These are phyloP conservation scores for Albula goreensis DNA, from an alignment of 2,113 vertebrate species.

Conservation along the genomic window DNA sequence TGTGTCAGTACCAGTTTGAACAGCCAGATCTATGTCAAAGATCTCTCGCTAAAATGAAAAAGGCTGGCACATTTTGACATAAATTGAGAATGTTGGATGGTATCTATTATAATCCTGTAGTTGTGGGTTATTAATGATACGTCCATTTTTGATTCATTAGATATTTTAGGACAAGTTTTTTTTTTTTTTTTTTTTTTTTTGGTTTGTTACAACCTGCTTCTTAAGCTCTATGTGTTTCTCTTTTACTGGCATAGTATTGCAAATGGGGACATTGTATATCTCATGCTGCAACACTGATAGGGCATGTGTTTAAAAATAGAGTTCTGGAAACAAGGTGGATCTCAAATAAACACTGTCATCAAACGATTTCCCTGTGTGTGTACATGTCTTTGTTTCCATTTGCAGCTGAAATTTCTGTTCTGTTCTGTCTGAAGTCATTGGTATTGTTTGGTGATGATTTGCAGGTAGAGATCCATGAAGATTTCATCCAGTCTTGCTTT, in stretches of 20 bases:
- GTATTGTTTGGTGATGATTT: neutral
- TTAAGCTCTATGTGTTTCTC: neutral
- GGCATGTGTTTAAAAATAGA: too few species aligned
- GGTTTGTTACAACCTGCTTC: neutral
- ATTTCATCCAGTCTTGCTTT: constrained; percentile 98
- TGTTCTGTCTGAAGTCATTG: neutral
- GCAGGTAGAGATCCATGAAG: constrained; percentile 98
- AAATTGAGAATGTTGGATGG: neutral
- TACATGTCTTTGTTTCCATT: too few species aligned
- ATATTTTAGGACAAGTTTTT: neutral
- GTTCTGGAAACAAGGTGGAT: too few species aligned
- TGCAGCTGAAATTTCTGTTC: too few species aligned
- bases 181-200: too few species aligned
- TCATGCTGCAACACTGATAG: too few species aligned
- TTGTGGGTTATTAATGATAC: neutral
- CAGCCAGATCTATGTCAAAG: neutral
- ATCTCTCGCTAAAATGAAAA: neutral
- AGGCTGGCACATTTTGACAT: neutral
- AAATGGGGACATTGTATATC: too few species aligned
- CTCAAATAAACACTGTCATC: too few species aligned
- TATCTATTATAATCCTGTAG: neutral
- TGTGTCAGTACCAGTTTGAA: neutral
- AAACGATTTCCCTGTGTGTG: too few species aligned
- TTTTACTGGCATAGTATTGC: too few species aligned
- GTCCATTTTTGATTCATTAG: neutral